phyloP scores from a whole-genome alignment of 2,113 vertebrate species.

The Archocentrus centrarchus region DNA sequence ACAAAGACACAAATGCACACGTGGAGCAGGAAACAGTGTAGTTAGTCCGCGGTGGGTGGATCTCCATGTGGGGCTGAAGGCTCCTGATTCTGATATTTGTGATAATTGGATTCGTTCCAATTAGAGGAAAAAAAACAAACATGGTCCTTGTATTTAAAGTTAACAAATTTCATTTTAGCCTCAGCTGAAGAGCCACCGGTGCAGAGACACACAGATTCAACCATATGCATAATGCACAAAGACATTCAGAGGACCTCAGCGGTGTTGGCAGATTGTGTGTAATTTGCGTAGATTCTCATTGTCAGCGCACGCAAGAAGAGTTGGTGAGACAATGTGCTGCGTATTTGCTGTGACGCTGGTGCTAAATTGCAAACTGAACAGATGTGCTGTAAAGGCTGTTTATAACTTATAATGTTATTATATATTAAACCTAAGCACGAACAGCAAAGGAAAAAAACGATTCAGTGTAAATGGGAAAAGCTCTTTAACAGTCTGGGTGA shows the following conservation, averaged over 20 bases:
- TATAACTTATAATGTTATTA: background rate
- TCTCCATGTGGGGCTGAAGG: background rate
- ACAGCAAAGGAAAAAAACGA: accelerated
- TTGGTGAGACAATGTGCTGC: background rate
- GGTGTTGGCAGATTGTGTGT: background rate
- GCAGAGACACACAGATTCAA: background rate
- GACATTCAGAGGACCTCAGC: background rate
- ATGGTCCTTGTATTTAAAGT: background rate
- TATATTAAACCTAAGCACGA: background rate
- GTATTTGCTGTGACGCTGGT: background rate
- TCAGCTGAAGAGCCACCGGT: background rate
- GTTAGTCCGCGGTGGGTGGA: background rate
- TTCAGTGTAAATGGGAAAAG: background rate
- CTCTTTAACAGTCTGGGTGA: background rate
- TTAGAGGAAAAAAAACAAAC: background rate
- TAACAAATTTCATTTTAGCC: background rate
- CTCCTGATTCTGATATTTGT: background rate
- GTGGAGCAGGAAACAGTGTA: background rate
- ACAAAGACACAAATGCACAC: background rate
- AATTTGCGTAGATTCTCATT: background rate
- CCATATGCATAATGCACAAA: background rate
- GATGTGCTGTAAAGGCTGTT: background rate
- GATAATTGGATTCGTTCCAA: background rate
- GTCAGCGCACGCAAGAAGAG: background rate
- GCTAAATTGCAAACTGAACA: background rate